Conservation (phyloP, 2,113 vertebrate genomes). For the Pogonocichla stellata region DNA sequence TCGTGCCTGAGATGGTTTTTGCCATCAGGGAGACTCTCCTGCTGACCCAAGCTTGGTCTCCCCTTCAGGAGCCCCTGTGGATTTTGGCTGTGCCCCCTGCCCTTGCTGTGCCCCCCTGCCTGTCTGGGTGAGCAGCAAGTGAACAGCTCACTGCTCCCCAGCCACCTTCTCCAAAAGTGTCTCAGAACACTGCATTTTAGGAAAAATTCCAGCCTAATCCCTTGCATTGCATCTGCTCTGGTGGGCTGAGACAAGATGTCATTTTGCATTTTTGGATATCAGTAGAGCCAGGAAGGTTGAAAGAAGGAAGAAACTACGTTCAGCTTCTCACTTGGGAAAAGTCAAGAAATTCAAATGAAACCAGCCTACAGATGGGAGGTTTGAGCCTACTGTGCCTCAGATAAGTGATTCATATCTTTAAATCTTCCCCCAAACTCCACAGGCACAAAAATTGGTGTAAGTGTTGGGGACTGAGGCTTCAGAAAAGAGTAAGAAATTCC, state of each 20-base stretch:
- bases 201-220: slow-evolving; percentile 51
- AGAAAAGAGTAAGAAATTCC: background rate
- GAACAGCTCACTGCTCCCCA: background rate
- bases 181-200: slow-evolving; percentile 9
- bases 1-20: background rate
- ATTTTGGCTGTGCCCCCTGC: background rate
- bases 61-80: background rate
- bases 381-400: slow-evolving; percentile 35
- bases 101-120: background rate
- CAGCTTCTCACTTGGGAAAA: slow-evolving; percentile 58
- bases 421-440: slow-evolving; percentile 35
- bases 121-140: background rate
- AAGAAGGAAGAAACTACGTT: slow-evolving; percentile 44
- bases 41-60: background rate
- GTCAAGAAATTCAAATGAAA: slow-evolving; percentile 68
- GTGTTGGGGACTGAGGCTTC: background rate
- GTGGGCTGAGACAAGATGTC: slow-evolving; percentile 65
- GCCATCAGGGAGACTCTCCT: background rate
- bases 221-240: slow-evolving; percentile 50
- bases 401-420: slow-evolving; percentile 52
- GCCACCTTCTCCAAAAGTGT: background rate
- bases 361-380: slow-evolving; percentile 38
- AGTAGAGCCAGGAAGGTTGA: slow-evolving; percentile 45
- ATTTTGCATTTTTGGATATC: slow-evolving; percentile 59
- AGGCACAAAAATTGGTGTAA: background rate